phyloP scores from a whole-genome alignment of 2,888 invertebrate species.

The Aleiodes alternator region DNA sequence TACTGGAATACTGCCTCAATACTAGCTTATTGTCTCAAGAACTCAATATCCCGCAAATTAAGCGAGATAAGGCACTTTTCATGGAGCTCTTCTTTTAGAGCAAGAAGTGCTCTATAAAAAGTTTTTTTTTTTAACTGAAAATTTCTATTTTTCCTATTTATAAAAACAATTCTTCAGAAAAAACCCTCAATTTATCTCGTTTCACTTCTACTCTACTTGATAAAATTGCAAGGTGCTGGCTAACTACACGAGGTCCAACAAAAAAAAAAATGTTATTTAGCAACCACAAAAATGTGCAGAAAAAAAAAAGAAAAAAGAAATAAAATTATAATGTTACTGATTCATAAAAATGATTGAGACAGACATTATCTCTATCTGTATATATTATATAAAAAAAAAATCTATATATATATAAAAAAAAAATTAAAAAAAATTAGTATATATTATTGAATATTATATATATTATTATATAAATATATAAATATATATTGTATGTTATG shows the following conservation, averaged over 20 bases:
- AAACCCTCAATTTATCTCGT: too few relatives aligned
- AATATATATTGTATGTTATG: slow-evolving; percentile 74
- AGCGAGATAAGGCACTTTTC: neutral
- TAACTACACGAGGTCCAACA: slow-evolving; percentile 71
- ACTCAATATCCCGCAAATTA: too few relatives aligned
- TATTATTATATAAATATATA: slow-evolving; percentile 64
- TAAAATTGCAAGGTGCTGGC: slow-evolving; percentile 72
- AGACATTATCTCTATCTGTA: slow-evolving; percentile 69
- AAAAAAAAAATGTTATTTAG: slow-evolving; percentile 71
- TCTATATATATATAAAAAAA: neutral
- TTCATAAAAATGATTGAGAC: slow-evolving; percentile 70
- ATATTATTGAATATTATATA: slow-evolving; percentile 61
- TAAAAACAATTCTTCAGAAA: too few relatives aligned
- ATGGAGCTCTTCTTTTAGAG: too few relatives aligned
- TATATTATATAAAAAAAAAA: slow-evolving; percentile 62
- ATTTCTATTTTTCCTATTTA: too few relatives aligned
- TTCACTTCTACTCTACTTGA: too few relatives aligned
- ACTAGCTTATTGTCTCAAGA: too few relatives aligned
- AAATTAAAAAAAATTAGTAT: slow-evolving; percentile 59
- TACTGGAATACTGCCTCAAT: too few relatives aligned
- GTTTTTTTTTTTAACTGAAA: slow-evolving; percentile 56
- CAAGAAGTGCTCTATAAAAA: neutral
- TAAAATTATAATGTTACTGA: slow-evolving; percentile 69
- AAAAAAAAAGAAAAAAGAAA: slow-evolving; percentile 31
- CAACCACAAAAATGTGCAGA: slow-evolving; percentile 48